phyloP scores from a whole-genome alignment of 2,797 vertebrate species.

The Nannoperca australis region DNA sequence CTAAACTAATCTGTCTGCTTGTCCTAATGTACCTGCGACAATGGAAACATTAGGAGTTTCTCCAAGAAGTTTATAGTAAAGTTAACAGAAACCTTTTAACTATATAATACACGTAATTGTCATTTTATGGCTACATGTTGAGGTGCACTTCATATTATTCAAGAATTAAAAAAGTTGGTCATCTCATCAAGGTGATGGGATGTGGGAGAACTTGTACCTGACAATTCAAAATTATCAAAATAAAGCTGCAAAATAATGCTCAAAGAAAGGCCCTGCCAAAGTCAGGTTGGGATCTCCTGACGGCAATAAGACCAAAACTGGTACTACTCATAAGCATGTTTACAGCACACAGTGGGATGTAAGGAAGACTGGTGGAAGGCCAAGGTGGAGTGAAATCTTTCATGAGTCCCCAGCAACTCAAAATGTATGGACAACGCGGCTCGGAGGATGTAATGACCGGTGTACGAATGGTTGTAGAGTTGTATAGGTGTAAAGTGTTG shows the following conservation, averaged over 20 bases:
- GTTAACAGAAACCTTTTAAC: background rate
- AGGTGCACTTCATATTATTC: background rate
- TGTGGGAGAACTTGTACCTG: background rate
- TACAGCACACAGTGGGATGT: constrained; percentile 33
- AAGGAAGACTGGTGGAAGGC: constrained; percentile 15
- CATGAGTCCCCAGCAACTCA: constrained; percentile 63
- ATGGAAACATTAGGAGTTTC: background rate
- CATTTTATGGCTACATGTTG: background rate
- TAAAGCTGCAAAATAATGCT: background rate
- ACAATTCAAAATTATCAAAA: constrained; percentile 7
- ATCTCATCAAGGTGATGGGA: background rate
- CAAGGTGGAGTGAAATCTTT: constrained; percentile 32
- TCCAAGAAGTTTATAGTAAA: background rate
- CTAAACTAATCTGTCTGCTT: background rate
- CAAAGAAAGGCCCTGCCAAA: background rate
- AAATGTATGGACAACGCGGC: constrained; percentile 37
- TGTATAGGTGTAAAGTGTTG: constrained; percentile 26
- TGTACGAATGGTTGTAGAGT: constrained; percentile 16
- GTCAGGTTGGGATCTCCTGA: constrained; percentile 12
- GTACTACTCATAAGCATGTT: constrained; percentile 4
- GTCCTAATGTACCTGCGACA: background rate
- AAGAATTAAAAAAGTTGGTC: background rate
- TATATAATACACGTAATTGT: background rate
- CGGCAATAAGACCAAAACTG: constrained; percentile 14
- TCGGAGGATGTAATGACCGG: constrained; percentile 18